Conservation (phyloP, 2,113 vertebrate species). For the Ondatra zibethicus region DNA sequence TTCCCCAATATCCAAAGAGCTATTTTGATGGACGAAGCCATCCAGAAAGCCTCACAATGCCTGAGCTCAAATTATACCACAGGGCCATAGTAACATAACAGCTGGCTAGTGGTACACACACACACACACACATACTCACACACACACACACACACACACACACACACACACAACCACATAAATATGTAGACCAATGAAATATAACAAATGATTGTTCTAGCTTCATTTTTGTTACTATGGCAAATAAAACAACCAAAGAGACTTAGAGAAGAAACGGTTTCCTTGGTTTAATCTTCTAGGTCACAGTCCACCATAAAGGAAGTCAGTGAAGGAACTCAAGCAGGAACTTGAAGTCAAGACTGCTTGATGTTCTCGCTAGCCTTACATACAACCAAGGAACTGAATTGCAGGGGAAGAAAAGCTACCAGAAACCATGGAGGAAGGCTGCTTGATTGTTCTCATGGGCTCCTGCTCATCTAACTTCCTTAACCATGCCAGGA, state of each 20-base stretch:
- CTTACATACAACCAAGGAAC: not conserved
- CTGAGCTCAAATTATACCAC: not conserved
- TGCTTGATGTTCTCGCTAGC: not conserved
- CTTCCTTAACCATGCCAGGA: not conserved
- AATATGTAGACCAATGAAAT: not conserved
- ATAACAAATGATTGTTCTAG: not conserved
- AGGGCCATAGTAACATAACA: not conserved
- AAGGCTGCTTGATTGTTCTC: not conserved
- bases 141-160: not conserved
- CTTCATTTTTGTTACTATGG: not conserved
- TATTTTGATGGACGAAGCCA: not conserved
- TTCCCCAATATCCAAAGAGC: not conserved
- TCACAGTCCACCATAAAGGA: too few species aligned
- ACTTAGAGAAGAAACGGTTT: not conserved
- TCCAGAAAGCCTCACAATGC: not conserved
- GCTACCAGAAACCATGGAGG: not conserved
- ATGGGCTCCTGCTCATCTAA: not conserved
- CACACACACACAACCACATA: not conserved
- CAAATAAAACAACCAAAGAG: not conserved
- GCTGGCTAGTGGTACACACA: not conserved
- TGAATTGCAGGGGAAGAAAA: not conserved
- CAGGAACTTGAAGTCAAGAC: not conserved
- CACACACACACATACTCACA: not conserved
- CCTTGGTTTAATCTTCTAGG: not conserved
- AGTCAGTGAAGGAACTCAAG: not conserved